Base-by-base conservation (phyloP, 2,797 vertebrate species). In the Cetoscarus ocellatus region DNA sequence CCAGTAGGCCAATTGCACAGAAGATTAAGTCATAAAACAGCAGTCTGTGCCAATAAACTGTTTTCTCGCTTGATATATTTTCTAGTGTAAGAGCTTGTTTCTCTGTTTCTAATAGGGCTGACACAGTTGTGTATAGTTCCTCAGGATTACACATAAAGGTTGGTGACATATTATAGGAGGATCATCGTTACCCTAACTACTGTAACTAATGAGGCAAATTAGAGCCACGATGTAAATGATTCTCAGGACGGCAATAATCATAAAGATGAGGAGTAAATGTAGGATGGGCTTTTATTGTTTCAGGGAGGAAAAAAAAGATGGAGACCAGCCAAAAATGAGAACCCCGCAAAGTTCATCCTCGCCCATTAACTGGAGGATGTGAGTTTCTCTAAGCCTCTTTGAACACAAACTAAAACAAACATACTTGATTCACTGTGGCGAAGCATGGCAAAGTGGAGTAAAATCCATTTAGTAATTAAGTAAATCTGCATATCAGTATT, bases 401-500 rank as follows among this genome's bases (percentile, higher is more conserved):
- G 55, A 88, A 86, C 79, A 77, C 80, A 89, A 88, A 90, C 86
- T 89, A 90, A 83, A 92, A 91, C 88, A 91, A 94, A 93, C 84
- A 89, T 55, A 88, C 87, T 93, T 88, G 85, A 92, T 85, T 90
- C 78, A 71, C 74, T 82, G 79, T 67, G 83, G 83, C 80, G 83
- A 86, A 80, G 72, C 81, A 81, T 77, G 57, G 84, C 71, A 77
- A 86, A 88, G 82, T 63, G 34, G 82, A 88, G 79, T 79, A 83
- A 92, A 92, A 93, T 78, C 86, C 88, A 89, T 85, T 92, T 89
- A 83, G 82, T 93, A 92, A 94, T 93, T 92, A 92, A 89, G 81
- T 79, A 92, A 94, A 94, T 94, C 92, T 93, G 91, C 93, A 94
- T 93, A 93, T 93, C 93, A 86, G 84, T 84, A 94, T 95, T 94